Percentiles rank a stretch among this genome's conserved stretches.
Conservation (phyloP, 2,797 vertebrate genomes). For the Eurystomus glaucurus region DNA sequence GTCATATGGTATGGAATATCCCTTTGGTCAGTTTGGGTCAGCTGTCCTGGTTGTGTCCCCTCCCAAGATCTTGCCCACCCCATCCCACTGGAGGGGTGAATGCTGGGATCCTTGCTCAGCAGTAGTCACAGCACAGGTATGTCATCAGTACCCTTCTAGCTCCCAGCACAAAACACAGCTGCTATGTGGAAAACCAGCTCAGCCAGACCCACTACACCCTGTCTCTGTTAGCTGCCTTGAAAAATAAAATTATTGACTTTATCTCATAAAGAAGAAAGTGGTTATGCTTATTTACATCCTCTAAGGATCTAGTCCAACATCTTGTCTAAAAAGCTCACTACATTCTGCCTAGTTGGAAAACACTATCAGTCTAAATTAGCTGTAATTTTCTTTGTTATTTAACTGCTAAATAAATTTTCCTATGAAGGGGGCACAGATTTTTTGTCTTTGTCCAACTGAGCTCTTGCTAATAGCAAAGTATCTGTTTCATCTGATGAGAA, state of each 20-base stretch:
- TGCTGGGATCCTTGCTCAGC: no score
- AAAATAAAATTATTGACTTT: background rate
- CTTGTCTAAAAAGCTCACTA: background rate
- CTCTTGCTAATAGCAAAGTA: background rate
- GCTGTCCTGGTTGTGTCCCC: no score
- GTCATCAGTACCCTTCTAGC: no score
- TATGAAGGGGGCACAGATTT: background rate
- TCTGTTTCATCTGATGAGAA: background rate
- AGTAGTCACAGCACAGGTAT: no score
- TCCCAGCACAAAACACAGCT: no score
- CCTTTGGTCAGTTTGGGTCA: no score
- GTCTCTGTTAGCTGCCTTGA: background rate
- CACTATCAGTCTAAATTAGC: background rate
- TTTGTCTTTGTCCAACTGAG: background rate
- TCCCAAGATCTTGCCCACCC: no score
- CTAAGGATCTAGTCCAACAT: background rate
- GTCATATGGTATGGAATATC: no score
- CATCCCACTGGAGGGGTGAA: no score
- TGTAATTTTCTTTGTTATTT: background rate
- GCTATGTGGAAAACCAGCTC: no score
- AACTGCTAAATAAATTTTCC: background rate
- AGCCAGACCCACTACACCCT: no score
- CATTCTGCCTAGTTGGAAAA: background rate
- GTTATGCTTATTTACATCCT: background rate
- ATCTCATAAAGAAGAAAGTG: background rate